Evolutionary conservation across 2,888 invertebrate species (phyloP).

Genomic region (Argyra leucocephala): DNA sequence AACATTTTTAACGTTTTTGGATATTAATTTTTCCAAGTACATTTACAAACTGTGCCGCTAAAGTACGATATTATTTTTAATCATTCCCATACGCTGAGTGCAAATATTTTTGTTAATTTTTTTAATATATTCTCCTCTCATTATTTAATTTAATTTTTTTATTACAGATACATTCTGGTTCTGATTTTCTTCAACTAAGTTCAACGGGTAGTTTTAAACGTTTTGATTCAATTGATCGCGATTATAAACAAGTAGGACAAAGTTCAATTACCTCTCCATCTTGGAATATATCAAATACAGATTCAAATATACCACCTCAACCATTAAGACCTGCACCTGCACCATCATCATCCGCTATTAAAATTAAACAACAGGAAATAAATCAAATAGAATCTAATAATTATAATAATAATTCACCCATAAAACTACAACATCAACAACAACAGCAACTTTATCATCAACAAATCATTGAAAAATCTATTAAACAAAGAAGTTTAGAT

Average conservation of each 20-base stretch:
- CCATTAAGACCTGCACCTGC: conserved; percentile 55
- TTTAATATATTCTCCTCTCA: no score
- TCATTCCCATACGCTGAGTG: no score
- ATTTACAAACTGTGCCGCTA: no score
- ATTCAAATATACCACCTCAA: conserved; percentile 52
- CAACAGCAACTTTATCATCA: neutral
- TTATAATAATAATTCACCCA: neutral
- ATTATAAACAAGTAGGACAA: conserved; percentile 45
- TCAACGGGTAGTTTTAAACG: conserved; percentile 55
- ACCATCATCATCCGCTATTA: conserved; percentile 31
- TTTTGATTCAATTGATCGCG: conserved; percentile 55
- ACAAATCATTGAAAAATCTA: conserved; percentile 15
- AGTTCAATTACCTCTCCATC: conserved; percentile 38
- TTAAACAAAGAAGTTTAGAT: conserved; percentile 19
- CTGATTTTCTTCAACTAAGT: conserved; percentile 51
- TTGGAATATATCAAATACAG: conserved; percentile 39
- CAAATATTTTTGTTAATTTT: no score
- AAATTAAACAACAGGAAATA: neutral
- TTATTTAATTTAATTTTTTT: neutral
- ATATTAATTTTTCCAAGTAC: no score
- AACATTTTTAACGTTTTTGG: no score
- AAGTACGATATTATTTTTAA: no score
- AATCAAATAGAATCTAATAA: neutral
- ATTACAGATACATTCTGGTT: conserved; percentile 53
- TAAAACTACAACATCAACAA: conserved; percentile 10